Evolutionary conservation across 2,888 invertebrate species (phyloP).

Genomic region (Nasonia oneida): DNA sequence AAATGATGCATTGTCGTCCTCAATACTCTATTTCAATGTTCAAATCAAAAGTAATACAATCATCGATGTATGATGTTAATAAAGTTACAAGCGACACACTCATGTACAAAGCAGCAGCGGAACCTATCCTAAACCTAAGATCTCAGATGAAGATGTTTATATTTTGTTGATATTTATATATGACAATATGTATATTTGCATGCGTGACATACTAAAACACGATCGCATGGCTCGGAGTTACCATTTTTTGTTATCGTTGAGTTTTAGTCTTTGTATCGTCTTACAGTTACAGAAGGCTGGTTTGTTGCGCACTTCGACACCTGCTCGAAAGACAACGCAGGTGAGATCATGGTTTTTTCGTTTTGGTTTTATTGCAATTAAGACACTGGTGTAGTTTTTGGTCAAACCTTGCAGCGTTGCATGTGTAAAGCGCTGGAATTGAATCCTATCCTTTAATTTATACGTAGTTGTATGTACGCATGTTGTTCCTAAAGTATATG

Average conservation of each 20-base stretch:
- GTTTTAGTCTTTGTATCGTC: slow-evolving; percentile 70
- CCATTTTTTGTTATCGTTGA: slow-evolving; percentile 52
- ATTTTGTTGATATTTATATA: slow-evolving; percentile 10
- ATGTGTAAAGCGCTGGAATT: slow-evolving; percentile 21
- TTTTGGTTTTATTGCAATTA: slow-evolving; percentile 21
- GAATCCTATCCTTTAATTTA: neutral
- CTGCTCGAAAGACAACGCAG: slow-evolving; percentile 75
- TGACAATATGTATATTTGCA: slow-evolving; percentile 24
- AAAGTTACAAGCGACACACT: slow-evolving; percentile 28
- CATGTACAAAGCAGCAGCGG: slow-evolving; percentile 25
- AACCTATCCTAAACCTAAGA: slow-evolving; percentile 3
- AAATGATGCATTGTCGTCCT: neutral
- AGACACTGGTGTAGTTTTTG: neutral
- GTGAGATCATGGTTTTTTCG: slow-evolving; percentile 70
- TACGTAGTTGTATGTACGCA: neutral
- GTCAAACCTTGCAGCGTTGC: slow-evolving; percentile 16
- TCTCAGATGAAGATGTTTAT: slow-evolving; percentile 36
- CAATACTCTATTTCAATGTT: slow-evolving; percentile 41
- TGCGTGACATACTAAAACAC: slow-evolving; percentile 22
- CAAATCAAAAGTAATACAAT: slow-evolving; percentile 28
- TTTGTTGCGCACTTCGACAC: slow-evolving; percentile 72
- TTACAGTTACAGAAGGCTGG: slow-evolving; percentile 74
- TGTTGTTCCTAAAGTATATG: slow-evolving; percentile 14
- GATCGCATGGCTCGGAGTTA: slow-evolving; percentile 44
- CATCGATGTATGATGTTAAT: slow-evolving; percentile 10